These are phyloP conservation scores for Choristoneura rosaceana DNA, from an alignment of 2,888 invertebrate genomes.

Conservation along the genomic window DNA sequence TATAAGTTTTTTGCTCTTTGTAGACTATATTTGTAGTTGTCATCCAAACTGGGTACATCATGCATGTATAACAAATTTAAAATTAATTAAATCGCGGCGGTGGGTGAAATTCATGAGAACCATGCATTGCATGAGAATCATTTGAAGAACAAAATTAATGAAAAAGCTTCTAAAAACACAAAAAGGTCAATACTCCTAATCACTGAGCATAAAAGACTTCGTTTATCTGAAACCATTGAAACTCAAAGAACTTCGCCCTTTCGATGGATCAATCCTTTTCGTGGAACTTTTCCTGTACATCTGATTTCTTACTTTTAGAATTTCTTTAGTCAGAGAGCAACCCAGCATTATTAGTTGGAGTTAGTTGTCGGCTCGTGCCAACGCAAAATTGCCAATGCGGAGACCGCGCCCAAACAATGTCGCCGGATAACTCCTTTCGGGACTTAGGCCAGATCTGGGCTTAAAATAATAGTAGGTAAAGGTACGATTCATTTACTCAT, in stretches of 20 bases:
- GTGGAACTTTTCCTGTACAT: not conserved
- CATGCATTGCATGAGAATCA: too few relatives aligned
- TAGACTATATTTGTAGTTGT: too few relatives aligned
- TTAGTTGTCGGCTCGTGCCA: constrained; percentile 14
- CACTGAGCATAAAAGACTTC: not conserved
- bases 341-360: constrained; percentile 16
- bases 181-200: not conserved
- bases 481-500: constrained; percentile 11
- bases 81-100: too few relatives aligned
- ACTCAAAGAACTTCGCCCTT: not conserved
- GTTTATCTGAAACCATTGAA: too few relatives aligned
- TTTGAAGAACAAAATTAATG: too few relatives aligned
- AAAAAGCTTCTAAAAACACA: too few relatives aligned
- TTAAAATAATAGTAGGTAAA: not conserved
- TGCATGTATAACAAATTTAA: too few relatives aligned
- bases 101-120: too few relatives aligned
- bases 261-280: constrained; percentile 2
- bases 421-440: constrained; percentile 15
- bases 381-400: constrained; percentile 27
- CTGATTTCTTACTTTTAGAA: not conserved
- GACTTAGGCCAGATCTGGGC: constrained; percentile 5
- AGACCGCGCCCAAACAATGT: not conserved
- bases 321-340: not conserved
- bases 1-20: too few relatives aligned
- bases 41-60: too few relatives aligned